Percentiles rank a stretch among this genome's conserved stretches.
Evolutionary conservation across 2,797 vertebrate species (phyloP).

Genomic region (Cuculus canorus): DNA sequence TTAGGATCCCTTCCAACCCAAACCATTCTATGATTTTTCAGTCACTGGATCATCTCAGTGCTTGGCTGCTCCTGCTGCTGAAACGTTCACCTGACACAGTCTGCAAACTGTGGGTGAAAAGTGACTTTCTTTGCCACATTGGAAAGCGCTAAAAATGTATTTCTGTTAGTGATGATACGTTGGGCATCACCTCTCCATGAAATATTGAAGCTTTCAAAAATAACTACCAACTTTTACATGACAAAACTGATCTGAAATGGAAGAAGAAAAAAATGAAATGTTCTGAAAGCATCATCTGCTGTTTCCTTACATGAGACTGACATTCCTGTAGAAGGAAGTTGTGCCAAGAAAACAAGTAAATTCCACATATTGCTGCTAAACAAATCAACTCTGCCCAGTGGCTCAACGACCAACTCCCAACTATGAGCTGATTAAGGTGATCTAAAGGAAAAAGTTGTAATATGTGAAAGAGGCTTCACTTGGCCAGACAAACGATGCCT

Average conservation of each 20-base stretch:
- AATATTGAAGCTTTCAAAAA: neutral
- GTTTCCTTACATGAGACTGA: neutral
- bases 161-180: neutral
- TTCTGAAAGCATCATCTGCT: neutral
- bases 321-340: neutral
- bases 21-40: neutral
- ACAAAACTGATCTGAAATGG: neutral
- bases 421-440: neutral
- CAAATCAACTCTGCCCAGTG: neutral
- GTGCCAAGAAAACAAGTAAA: neutral
- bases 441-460: neutral
- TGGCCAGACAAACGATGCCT: constrained; percentile 2
- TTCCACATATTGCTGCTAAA: neutral
- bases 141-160: neutral
- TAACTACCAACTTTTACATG: neutral
- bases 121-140: neutral
- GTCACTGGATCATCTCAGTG: rapidly evolving
- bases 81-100: neutral
- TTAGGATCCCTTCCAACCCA: no score
- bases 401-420: neutral
- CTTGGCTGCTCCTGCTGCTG: neutral
- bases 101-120: neutral
- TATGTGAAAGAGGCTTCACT: neutral
- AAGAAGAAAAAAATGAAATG: neutral
- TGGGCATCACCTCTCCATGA: neutral